Conservation (phyloP, 2,113 vertebrate genomes). For the Mesoclemmys tuberculata region DNA sequence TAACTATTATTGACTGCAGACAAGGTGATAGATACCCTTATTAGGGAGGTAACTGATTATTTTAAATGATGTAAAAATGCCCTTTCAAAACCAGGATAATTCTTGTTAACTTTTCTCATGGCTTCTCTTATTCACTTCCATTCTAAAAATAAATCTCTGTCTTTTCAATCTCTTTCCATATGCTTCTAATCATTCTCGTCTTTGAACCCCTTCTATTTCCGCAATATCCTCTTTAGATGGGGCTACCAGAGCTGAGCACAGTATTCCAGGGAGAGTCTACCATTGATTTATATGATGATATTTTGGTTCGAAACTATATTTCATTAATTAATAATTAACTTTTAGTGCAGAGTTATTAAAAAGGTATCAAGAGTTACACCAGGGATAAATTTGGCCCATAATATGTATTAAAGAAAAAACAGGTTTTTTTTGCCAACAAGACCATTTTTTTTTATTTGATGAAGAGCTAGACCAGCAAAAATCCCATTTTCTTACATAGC, state of each 20-base stretch:
- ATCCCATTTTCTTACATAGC: neutral
- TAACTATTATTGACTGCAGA: neutral
- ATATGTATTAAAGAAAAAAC: too few relatives aligned
- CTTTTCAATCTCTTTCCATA: neutral
- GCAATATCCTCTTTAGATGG: neutral
- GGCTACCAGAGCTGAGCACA: neutral
- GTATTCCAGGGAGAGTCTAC: neutral
- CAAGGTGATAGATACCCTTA: neutral
- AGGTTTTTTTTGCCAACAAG: too few relatives aligned
- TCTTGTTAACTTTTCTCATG: neutral
- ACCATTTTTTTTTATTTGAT: neutral
- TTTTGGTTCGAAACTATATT: neutral
- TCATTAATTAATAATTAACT: too few relatives aligned
- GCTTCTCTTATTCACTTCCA: neutral
- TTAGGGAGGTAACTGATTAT: neutral
- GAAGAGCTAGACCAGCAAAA: neutral
- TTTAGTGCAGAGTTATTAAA: neutral
- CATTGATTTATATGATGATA: neutral
- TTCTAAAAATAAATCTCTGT: neutral
- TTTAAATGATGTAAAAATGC: neutral
- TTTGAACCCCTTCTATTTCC: neutral
- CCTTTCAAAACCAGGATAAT: neutral
- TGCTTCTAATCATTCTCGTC: neutral
- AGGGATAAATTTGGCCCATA: neutral
- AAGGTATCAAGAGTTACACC: neutral